Percentiles rank a stretch among this genome's conserved stretches.
phyloP scores from a whole-genome alignment of 2,113 vertebrate genomes.

The Motacilla tschutschensis region DNA sequence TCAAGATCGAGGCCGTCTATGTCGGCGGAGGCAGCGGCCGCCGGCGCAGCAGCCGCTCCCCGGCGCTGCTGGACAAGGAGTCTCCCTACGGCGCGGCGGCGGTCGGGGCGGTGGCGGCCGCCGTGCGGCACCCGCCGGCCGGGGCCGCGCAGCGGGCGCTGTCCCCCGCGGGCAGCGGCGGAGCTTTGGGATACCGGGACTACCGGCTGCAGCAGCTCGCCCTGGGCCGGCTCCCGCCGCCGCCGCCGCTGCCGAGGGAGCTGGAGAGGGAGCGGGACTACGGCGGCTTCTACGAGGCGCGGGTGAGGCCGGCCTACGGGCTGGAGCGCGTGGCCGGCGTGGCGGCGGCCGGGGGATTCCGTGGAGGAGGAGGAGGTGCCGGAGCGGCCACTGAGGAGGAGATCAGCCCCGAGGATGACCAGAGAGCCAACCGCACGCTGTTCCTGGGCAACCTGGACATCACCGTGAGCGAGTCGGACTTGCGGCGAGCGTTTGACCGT shows the following conservation, averaged over 20 bases:
- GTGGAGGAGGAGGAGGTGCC: conserved; percentile 59
- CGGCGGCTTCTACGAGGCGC: conserved; percentile 87
- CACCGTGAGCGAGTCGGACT: conserved; percentile 88
- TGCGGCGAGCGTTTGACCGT: conserved; percentile 89
- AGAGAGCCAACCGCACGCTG: conserved; percentile 93
- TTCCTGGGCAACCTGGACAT: conserved; percentile 96
- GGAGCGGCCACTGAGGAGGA: conserved; percentile 77
- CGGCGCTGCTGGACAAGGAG: conserved; percentile 82
- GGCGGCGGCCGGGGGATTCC: conserved; percentile 78
- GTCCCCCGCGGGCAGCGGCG: conserved; percentile 76
- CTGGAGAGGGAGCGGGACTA: conserved; percentile 89
- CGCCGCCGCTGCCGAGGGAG: conserved; percentile 86
- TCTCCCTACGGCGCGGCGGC: conserved; percentile 38
- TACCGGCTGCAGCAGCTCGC: conserved; percentile 93
- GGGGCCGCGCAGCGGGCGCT: conserved; percentile 79
- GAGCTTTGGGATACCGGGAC: conserved; percentile 89
- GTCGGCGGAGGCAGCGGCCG: conserved; percentile 74
- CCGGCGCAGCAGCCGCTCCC: conserved; percentile 87
- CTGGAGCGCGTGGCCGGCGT: conserved; percentile 78
- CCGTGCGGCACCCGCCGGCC: conserved; percentile 74
- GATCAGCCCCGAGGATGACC: conserved; percentile 94
- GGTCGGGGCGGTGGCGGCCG: conserved; percentile 71
- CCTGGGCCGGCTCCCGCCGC: conserved; percentile 84
- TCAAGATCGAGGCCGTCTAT: conserved; percentile 93
- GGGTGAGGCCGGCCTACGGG: conserved; percentile 84